Evolutionary conservation across 2,113 vertebrate species (phyloP), one percentile per base, ranked within the genome.

Genomic region (Lasiurus borealis): DNA sequence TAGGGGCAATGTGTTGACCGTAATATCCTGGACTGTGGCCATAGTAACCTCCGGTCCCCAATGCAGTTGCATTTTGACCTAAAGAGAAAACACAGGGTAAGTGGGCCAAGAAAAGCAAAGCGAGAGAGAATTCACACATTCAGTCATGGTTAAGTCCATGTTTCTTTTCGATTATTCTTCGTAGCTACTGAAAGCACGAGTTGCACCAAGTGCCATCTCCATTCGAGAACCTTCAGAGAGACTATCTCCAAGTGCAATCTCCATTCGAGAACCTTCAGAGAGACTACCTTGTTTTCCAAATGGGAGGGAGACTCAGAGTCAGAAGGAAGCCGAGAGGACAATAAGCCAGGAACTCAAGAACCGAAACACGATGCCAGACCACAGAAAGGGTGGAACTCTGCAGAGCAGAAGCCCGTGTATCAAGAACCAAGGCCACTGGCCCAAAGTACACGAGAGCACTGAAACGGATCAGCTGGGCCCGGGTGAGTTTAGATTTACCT

Each of bases 11-110:
- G 94, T 99, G 98, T 89, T 98, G 99, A 97, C 98, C 98, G 97
- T 99, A 99, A 95, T 98, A 98, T 96, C 97, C 97, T 98, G 99
- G 98, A 98, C 98, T 99, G 97, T 99, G 98, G 97, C 97, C 98
- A 95, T 99, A 99, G 96, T 98, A 98, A 98, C 98, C 97, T 97
- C 98, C 97, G 78, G 98, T 98, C 87, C 98, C 99, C 98, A 98
- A 82, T 92, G 99, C 98, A 95, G 96, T 23, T 91, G 98, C 97
- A 98, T 98, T 99, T 97, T 99, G 99, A 97, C 99, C 99, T 99
- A 97, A 97, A 98, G 94, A 92, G 93, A 97, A 98, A 97, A 97
- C 95, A 97, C 57, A 80, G 93, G 62, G 88, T 94, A 93, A 95
- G 96, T 75, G 48, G 92, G 75, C 95, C 88, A 96, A 98, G 96